Evolutionary conservation across 2,888 invertebrate genomes (phyloP).

Genomic region (Leptodirus hochenwartii): DNA sequence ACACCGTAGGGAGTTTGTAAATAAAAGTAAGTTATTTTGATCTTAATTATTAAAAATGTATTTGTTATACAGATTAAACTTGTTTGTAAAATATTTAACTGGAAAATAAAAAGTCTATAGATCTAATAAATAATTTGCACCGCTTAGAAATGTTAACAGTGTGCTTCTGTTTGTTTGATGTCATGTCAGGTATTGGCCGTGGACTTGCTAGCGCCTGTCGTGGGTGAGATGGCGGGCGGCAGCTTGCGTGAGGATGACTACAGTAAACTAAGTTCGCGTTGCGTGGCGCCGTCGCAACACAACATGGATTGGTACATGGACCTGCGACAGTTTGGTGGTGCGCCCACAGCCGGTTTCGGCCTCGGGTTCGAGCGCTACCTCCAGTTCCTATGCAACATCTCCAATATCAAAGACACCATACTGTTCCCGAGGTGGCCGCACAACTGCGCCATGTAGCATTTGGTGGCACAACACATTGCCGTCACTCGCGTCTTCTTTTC

Average conservation of each 20-base stretch:
- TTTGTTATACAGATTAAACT: too few species aligned
- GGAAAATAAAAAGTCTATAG: too few species aligned
- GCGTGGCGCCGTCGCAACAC: conserved; percentile 31
- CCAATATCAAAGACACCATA: conserved; percentile 84
- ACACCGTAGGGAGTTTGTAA: too few species aligned
- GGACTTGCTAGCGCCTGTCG: conserved; percentile 71
- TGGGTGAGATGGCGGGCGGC: conserved; percentile 92
- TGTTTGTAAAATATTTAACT: too few species aligned
- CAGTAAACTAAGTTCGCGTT: conserved; percentile 37
- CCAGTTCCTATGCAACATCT: conserved; percentile 60
- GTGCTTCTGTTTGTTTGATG: neutral
- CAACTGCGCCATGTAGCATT: conserved; percentile 60
- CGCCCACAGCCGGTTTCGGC: conserved; percentile 89
- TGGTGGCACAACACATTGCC: too few species aligned
- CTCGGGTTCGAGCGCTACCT: conserved; percentile 87
- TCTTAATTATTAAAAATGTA: too few species aligned
- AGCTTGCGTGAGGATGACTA: conserved; percentile 77
- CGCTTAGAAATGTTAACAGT: neutral
- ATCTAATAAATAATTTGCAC: too few species aligned
- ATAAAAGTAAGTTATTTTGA: too few species aligned
- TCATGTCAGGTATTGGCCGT: conserved; percentile 62
- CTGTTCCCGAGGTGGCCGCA: conserved; percentile 93
- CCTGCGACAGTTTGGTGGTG: conserved; percentile 70
- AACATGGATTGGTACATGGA: conserved; percentile 75
- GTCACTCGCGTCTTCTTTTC: neutral